A percentile compares a stretch with the other conserved stretches of the same genome.
Evolutionary conservation across 2,888 invertebrate genomes (phyloP).

Genomic region (Nomada hirtipes): DNA sequence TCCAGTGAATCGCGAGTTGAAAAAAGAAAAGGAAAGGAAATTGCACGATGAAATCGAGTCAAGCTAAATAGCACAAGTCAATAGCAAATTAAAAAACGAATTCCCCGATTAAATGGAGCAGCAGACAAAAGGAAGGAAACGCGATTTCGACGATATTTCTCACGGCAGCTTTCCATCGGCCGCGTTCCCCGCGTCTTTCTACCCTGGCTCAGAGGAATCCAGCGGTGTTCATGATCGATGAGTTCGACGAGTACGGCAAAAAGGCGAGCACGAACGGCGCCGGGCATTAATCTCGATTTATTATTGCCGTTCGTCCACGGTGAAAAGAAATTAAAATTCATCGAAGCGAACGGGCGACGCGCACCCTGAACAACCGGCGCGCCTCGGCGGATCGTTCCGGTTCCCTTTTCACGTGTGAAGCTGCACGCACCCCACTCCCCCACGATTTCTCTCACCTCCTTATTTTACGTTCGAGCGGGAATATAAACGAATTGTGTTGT

Average conservation of each 20-base stretch:
- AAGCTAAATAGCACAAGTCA: neutral
- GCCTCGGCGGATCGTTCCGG: neutral
- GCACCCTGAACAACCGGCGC: constrained; percentile 8
- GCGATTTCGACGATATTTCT: constrained; percentile 20
- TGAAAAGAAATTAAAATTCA: constrained; percentile 72
- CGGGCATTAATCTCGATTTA: constrained; percentile 69
- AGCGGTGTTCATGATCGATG: constrained; percentile 62
- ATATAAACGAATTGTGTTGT: too few relatives aligned
- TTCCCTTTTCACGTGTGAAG: constrained; percentile 1
- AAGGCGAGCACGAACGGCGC: constrained; percentile 33
- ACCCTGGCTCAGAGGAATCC: constrained; percentile 30
- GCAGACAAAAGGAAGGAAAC: constrained; percentile 8
- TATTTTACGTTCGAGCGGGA: neutral
- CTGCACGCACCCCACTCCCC: neutral
- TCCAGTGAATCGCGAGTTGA: neutral
- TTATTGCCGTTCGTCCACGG: constrained; percentile 65
- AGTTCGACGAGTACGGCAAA: constrained; percentile 51
- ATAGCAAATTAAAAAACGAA: neutral
- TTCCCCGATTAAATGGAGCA: neutral
- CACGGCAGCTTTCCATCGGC: constrained; percentile 1
- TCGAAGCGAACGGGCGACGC: constrained; percentile 59
- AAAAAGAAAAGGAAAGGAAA: neutral
- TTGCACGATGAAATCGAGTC: neutral
- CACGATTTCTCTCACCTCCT: neutral
- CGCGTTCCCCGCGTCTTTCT: constrained; percentile 24